Conservation (phyloP, 1,140 invertebrate genomes). For the Eupeodes corollae region DNA sequence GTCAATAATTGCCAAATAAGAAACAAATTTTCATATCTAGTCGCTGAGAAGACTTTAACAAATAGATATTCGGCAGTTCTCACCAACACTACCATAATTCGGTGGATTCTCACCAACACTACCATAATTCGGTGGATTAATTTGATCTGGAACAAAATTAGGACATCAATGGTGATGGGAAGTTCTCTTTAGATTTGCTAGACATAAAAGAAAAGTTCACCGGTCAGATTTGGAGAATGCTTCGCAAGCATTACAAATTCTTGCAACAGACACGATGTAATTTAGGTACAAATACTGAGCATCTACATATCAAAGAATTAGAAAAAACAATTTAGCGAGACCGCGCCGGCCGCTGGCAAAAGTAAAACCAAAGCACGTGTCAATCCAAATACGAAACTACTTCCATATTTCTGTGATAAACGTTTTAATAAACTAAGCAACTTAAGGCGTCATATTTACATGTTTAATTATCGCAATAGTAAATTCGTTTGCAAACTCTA, state of each 20-base stretch:
- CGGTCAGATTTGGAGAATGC: neutral
- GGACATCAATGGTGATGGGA: neutral
- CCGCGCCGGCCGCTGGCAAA: too few relatives aligned
- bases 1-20: slow-evolving; percentile 41
- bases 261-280: slow-evolving; percentile 2
- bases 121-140: neutral
- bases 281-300: slow-evolving; percentile 15
- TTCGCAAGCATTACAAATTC: neutral
- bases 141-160: too few relatives aligned
- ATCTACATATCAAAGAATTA: neutral
- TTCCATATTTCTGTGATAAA: slow-evolving; percentile 30
- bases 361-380: slow-evolving; percentile 20
- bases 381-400: slow-evolving; percentile 22
- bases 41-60: neutral
- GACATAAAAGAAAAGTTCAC: neutral
- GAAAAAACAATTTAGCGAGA: neutral
- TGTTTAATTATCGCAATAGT: slow-evolving; percentile 42
- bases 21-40: neutral
- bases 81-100: too few relatives aligned
- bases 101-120: neutral
- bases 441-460: slow-evolving; percentile 42
- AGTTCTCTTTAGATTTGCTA: neutral
- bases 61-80: neutral
- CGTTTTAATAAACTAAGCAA: slow-evolving; percentile 37
- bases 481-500: slow-evolving; percentile 47